A percentile compares a stretch with the other conserved stretches of the same genome.
Evolutionary conservation across 2,113 vertebrate genomes (phyloP).

Genomic region (Dicerorhinus sumatrensis): DNA sequence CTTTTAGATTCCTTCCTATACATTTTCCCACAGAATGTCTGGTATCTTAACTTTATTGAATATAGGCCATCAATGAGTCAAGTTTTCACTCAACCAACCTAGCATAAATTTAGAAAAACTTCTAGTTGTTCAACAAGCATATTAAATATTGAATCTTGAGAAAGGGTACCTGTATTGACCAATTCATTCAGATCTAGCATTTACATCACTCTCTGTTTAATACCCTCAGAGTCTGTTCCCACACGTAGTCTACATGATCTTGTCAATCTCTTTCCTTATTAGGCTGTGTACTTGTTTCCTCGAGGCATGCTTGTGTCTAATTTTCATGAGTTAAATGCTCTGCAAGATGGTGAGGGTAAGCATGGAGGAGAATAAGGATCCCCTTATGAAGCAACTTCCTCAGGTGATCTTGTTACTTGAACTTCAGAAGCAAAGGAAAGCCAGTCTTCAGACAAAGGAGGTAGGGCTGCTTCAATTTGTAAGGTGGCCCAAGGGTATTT

Average conservation of each 20-base stretch:
- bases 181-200: neutral
- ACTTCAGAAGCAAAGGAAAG: neutral
- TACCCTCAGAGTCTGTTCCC: neutral
- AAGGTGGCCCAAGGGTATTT: neutral
- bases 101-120: neutral
- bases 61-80: neutral
- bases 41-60: neutral
- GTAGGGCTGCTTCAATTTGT: neutral
- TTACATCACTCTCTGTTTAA: neutral
- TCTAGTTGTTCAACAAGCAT: neutral
- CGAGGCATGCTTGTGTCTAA: neutral
- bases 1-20: neutral
- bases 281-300: neutral
- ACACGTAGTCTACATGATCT: too few species aligned
- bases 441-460: neutral
- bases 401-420: neutral
- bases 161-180: neutral
- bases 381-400: neutral
- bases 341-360: too few species aligned
- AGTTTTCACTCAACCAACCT: neutral
- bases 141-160: neutral
- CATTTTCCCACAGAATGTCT: neutral
- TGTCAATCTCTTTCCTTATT: neutral
- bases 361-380: neutral
- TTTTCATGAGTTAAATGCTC: neutral